Evolutionary conservation across 2,113 vertebrate species (phyloP), one percentile per base, ranked within the genome.

Genomic region (Ameiurus melas): DNA sequence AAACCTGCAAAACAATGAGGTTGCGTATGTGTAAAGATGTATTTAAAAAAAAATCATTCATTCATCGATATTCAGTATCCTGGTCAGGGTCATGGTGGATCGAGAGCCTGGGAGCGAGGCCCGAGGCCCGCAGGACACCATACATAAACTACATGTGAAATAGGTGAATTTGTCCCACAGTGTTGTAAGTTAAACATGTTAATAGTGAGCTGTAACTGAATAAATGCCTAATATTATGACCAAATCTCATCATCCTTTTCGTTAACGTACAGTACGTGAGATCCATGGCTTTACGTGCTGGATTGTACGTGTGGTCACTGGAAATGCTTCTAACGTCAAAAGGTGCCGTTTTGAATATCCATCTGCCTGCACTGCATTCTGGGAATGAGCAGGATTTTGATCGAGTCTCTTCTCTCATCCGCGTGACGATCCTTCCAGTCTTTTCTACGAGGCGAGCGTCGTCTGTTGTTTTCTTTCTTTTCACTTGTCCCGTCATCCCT

Each of bases 81-180:
- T 64, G 58, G 33, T 25, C 80, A 43, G 14, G 33, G 60, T 83
- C 36, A 47, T 27, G 58, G 20, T 43, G 30, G 58, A 84, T 84
- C 1, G 4, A 33, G 55, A 57, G 13, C 27, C 47, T n/a, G 39
- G 58, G 81, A 66, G 13, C 6, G 7, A 81, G 53, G 53, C 30
- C 17, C 16, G n/a, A n/a, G n/a, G n/a, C n/a, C n/a, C 5, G 3
- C 33, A 5, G 81, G 36, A 83, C 60, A 47, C 39, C 39, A 43
- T 66, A 64, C 80, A 62, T 27, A 39, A 33, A 66, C 6, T 81
- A 33, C 10, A 60, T 12, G 30, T 81, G 30, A 33, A 39, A 83
- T 43, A 27, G 36, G 2, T 87, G 47, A 84, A 79, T n/a, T 12
- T 81, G 51, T 85, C 55, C 66, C 75, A 85, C 64, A 87, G 89